A percentile compares a stretch with the other conserved stretches of the same genome.
Evolutionary conservation across 2,113 vertebrate genomes (phyloP).

Genomic region (Gallinago jamesoni): DNA sequence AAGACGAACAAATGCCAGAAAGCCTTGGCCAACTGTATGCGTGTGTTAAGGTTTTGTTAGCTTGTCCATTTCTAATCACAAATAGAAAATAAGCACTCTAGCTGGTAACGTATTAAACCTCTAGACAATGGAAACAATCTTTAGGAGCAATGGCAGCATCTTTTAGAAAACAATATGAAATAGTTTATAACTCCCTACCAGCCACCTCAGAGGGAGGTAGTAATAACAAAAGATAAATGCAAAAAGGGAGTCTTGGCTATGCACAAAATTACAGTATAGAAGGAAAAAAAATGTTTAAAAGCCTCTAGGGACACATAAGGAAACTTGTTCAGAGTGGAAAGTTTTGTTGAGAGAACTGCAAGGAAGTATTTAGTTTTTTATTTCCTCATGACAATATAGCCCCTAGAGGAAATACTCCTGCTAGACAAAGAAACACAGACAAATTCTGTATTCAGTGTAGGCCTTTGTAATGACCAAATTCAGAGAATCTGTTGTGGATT

Average conservation of each 20-base stretch:
- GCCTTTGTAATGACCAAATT: neutral
- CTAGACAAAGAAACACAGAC: neutral
- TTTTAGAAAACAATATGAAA: slow-evolving; percentile 2
- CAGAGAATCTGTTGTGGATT: neutral
- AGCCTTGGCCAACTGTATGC: neutral
- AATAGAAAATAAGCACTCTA: neutral
- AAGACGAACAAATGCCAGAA: neutral
- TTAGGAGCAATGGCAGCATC: neutral
- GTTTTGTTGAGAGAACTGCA: neutral
- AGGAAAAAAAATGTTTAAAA: neutral
- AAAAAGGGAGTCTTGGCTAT: neutral
- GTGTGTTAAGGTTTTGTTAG: neutral
- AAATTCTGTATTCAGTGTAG: neutral
- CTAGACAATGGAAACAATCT: neutral
- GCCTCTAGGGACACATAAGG: neutral
- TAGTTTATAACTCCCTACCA: neutral
- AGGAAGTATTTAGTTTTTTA: slow-evolving; percentile 9
- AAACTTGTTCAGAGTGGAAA: neutral
- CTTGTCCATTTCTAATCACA: neutral
- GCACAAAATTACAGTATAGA: neutral
- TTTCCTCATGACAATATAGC: neutral
- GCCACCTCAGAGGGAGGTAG: neutral
- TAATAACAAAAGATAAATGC: neutral
- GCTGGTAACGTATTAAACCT: neutral
- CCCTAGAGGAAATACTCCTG: neutral